Conservation (phyloP, 2,888 invertebrate species). For the Lepidocyrtoides sp. region DNA sequence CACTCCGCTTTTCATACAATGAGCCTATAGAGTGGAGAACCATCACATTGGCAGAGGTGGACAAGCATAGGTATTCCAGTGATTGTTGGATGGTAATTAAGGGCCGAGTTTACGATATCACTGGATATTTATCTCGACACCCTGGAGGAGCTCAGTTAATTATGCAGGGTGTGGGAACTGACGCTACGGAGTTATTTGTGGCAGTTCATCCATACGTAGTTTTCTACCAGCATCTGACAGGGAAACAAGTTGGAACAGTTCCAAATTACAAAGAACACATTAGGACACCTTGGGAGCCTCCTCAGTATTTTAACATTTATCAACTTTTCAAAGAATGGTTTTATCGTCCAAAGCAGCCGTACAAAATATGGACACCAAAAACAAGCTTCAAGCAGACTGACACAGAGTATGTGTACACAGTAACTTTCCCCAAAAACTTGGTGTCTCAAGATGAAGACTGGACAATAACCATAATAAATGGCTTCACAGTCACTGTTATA, state of each 20-base stretch:
- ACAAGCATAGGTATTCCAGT: constrained; percentile 66
- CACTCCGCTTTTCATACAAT: constrained; percentile 47
- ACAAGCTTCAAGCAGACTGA: constrained; percentile 47
- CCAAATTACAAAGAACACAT: constrained; percentile 57
- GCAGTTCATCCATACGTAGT: constrained; percentile 62
- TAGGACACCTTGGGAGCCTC: constrained; percentile 58
- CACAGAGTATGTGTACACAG: constrained; percentile 45
- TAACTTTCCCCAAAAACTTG: constrained; percentile 44
- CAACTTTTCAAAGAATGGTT: constrained; percentile 36
- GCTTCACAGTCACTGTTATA: constrained; percentile 66
- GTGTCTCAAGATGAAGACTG: not conserved
- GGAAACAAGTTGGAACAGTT: constrained; percentile 63
- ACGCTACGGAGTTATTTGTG: constrained; percentile 67
- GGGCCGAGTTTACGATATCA: constrained; percentile 80
- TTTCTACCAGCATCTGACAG: constrained; percentile 15
- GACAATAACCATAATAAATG: constrained; percentile 66
- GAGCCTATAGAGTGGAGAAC: constrained; percentile 69
- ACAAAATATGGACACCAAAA: not conserved
- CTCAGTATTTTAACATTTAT: constrained; percentile 28
- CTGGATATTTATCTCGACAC: constrained; percentile 78
- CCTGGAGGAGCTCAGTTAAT: constrained; percentile 81
- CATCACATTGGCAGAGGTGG: constrained; percentile 75
- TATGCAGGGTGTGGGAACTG: constrained; percentile 82
- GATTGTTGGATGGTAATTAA: constrained; percentile 82
- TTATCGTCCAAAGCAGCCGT: not conserved